Conservation (phyloP, 2,113 vertebrate species). For the Corythaeola cristata region DNA sequence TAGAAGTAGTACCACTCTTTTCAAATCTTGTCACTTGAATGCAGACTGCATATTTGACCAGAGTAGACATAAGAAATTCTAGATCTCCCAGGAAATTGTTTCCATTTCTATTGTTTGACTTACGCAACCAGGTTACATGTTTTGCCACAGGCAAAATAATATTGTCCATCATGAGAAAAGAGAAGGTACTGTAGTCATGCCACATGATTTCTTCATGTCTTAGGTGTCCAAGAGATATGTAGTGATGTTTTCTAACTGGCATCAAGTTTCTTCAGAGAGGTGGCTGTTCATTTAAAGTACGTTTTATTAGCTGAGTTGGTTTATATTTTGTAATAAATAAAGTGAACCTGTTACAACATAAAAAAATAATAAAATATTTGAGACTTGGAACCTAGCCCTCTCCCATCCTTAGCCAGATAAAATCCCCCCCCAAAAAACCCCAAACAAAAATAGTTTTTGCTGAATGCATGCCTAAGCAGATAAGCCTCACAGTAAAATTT, state of each 20-base stretch:
- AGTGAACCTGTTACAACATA: not conserved
- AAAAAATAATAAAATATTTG: not conserved
- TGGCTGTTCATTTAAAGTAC: not conserved
- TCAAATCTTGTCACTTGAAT: not conserved
- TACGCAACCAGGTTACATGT: accelerated
- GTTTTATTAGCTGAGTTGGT: not conserved
- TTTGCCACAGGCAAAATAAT: not conserved
- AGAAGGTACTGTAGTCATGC: not conserved
- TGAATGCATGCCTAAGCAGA: conserved; percentile 17
- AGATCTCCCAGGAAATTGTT: not conserved
- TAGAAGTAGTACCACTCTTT: not conserved
- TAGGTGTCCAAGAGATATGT: not conserved
- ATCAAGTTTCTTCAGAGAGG: not conserved
- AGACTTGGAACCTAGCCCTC: not conserved
- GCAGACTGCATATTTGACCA: not conserved
- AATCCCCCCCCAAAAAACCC: not conserved
- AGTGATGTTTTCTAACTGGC: not conserved
- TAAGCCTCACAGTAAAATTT: conserved; percentile 3
- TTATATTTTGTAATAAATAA: not conserved
- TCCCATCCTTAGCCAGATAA: not conserved
- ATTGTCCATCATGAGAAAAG: not conserved
- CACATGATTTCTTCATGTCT: not conserved
- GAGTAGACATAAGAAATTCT: not conserved
- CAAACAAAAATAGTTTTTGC: not conserved
- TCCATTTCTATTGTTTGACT: not conserved